Evolutionary conservation across 2,888 invertebrate species (phyloP).

Genomic region (Marronus borbonicus): DNA sequence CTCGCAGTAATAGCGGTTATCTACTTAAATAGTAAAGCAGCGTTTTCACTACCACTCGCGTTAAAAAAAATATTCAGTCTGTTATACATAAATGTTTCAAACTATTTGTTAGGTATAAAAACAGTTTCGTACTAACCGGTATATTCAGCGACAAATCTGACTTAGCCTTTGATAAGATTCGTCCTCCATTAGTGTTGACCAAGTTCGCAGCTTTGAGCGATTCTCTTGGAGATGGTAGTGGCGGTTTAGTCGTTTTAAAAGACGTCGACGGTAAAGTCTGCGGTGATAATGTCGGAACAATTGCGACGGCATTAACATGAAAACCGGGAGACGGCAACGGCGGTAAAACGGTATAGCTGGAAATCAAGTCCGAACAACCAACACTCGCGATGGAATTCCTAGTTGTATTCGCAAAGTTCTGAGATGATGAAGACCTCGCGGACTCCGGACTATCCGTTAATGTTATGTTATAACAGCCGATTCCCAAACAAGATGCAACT

Average conservation of each 20-base stretch:
- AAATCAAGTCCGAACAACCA: constrained; percentile 57
- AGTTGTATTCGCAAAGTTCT: constrained; percentile 10
- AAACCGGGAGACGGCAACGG: constrained; percentile 56
- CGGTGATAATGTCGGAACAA: constrained; percentile 7
- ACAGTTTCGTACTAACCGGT: constrained; percentile 49
- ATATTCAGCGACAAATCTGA: constrained; percentile 49
- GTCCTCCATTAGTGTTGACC: constrained; percentile 19
- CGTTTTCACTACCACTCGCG: background rate
- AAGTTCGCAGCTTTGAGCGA: constrained; percentile 25
- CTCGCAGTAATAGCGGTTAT: background rate
- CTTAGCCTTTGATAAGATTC: constrained; percentile 43
- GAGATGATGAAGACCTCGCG: background rate
- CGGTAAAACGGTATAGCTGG: constrained; percentile 57
- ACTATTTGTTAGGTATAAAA: background rate
- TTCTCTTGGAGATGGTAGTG: constrained; percentile 53
- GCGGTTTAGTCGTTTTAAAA: constrained; percentile 51
- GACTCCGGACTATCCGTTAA: constrained; percentile 8
- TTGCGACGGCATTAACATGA: constrained; percentile 41
- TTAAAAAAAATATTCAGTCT: no score
- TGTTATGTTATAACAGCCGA: constrained; percentile 8
- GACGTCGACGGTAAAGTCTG: constrained; percentile 36
- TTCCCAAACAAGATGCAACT: constrained; percentile 11
- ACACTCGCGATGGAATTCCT: constrained; percentile 55
- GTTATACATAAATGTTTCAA: background rate
- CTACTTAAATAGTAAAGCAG: background rate